phyloP scores from a whole-genome alignment of 2,797 vertebrate genomes.

The Eulemur rubriventer region DNA sequence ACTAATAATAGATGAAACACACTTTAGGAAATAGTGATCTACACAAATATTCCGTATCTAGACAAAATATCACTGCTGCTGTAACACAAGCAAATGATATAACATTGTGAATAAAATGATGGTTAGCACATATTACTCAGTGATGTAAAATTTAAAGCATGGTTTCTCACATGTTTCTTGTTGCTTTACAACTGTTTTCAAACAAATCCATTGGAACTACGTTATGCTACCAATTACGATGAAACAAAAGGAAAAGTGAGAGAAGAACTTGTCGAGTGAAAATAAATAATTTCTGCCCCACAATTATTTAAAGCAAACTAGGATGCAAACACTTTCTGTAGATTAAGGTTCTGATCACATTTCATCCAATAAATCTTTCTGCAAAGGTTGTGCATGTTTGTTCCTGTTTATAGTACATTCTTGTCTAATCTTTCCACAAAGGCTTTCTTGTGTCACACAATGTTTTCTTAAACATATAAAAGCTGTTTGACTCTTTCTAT shows the following conservation, averaged over 20 bases:
- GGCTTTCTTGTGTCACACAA: constrained; percentile 68
- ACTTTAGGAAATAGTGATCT: not conserved
- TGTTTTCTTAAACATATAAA: constrained; percentile 75
- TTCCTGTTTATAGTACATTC: constrained; percentile 70
- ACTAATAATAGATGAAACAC: not conserved
- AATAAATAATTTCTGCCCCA: constrained; percentile 56
- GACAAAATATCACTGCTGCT: not conserved
- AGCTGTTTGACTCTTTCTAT: constrained; percentile 65
- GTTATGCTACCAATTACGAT: constrained; percentile 46
- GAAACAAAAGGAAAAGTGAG: constrained; percentile 34
- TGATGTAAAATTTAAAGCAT: not conserved
- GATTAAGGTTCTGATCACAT: constrained; percentile 60
- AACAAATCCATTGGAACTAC: constrained; percentile 34
- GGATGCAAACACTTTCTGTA: constrained; percentile 69
- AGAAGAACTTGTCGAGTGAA: constrained; percentile 20
- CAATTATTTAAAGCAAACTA: constrained; percentile 57
- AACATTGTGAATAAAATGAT: constrained; percentile 4
- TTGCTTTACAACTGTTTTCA: constrained; percentile 60
- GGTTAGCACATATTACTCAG: not conserved
- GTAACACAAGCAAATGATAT: not conserved
- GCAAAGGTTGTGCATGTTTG: constrained; percentile 50
- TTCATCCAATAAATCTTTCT: constrained; percentile 68
- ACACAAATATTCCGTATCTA: not conserved
- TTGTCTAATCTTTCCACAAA: constrained; percentile 73
- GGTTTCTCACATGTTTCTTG: constrained; percentile 35